Percentiles rank a stretch among this genome's conserved stretches.
phyloP scores from a whole-genome alignment of 2,888 invertebrate genomes.

The Tanytarsus gracilentus region DNA sequence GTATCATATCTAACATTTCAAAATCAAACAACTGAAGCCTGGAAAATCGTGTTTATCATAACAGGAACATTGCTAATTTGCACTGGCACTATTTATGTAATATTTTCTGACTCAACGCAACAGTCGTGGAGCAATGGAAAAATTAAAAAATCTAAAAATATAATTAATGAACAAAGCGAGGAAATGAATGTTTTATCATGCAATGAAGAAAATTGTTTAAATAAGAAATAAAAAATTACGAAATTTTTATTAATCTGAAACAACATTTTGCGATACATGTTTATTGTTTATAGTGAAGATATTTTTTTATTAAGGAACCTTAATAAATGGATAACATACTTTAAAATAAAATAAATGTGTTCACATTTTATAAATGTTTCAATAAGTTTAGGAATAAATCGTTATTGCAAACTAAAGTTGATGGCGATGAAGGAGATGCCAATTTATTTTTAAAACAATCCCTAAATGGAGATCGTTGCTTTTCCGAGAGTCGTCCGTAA shows the following conservation, averaged over 20 bases:
- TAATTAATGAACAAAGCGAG: no score
- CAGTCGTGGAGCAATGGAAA: slow-evolving; percentile 53
- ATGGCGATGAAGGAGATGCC: background rate
- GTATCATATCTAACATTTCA: slow-evolving; percentile 53
- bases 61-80: slow-evolving; percentile 46
- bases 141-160: no score
- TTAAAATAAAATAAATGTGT: background rate
- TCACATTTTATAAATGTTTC: slow-evolving; percentile 1
- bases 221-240: no score
- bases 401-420: slow-evolving; percentile 3
- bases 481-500: slow-evolving; percentile 40
- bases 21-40: slow-evolving; percentile 53
- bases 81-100: slow-evolving; percentile 46
- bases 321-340: no score
- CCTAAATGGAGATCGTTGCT: slow-evolving; percentile 40
- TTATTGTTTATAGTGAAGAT: no score
- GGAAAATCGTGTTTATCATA: slow-evolving; percentile 54
- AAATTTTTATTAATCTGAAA: no score
- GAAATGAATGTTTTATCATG: no score
- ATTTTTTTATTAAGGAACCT: no score
- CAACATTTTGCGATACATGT: no score
- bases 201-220: no score
- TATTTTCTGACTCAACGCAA: slow-evolving; percentile 49
- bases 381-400: slow-evolving; percentile 14
- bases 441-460: slow-evolving; percentile 30